phyloP scores from a whole-genome alignment of 2,888 invertebrate species.

The Petrolisthes manimaculis region DNA sequence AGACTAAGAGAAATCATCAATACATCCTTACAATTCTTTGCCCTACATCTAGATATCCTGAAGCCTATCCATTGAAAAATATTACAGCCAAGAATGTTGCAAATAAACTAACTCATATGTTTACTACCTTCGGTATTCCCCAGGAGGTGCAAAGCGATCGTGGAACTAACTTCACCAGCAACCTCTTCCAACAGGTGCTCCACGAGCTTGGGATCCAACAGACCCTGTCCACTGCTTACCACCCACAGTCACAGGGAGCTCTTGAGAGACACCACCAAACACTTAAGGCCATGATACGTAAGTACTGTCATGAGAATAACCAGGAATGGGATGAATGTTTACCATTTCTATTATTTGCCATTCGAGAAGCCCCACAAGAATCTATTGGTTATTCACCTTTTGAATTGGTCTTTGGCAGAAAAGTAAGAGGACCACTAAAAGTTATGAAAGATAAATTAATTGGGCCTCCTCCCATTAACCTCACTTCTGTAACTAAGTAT shows the following conservation, averaged over 20 bases:
- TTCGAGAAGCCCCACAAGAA: conserved; percentile 16
- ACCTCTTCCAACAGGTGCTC: conserved; percentile 15
- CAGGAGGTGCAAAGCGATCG: conserved; percentile 19
- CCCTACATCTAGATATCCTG: conserved; percentile 29
- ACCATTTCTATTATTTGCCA: conserved; percentile 9
- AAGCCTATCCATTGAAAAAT: conserved; percentile 16
- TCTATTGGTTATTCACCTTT: conserved; percentile 22
- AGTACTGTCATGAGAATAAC: conserved; percentile 16
- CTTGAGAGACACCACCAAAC: conserved; percentile 25
- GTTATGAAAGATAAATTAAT: conserved; percentile 9
- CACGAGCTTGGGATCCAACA: neutral
- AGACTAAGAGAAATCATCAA: conserved; percentile 8
- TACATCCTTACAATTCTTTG: conserved; percentile 32
- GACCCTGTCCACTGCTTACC: conserved; percentile 13
- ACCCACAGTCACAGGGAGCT: conserved; percentile 23
- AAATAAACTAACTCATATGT: neutral
- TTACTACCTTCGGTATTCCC: conserved; percentile 21
- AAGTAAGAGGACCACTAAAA: conserved; percentile 22
- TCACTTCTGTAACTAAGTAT: no score
- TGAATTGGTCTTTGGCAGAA: neutral
- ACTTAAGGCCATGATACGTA: neutral
- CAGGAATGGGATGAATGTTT: neutral
- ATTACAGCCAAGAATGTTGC: conserved; percentile 10
- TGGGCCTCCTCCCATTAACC: no score
- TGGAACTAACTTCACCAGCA: conserved; percentile 30